phyloP scores from a whole-genome alignment of 2,797 vertebrate genomes.

The Urosaurus nigricauda region DNA sequence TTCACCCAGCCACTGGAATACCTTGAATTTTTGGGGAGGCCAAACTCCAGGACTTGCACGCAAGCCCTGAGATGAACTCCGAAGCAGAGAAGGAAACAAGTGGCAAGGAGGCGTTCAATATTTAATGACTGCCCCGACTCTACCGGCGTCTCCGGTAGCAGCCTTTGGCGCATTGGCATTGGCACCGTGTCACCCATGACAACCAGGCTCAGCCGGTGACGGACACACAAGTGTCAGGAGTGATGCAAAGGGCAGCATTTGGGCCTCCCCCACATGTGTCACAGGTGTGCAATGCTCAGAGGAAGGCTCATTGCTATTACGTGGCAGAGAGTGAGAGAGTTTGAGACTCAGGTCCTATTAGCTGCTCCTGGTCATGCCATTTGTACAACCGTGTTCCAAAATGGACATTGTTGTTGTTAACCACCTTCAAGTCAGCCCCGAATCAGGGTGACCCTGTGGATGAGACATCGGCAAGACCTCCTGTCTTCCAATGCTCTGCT shows the following conservation, averaged over 20 bases:
- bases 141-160: slow-evolving; percentile 39
- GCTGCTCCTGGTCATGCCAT: background rate
- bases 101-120: slow-evolving; percentile 40
- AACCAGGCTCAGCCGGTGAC: background rate
- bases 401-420: too few relatives aligned
- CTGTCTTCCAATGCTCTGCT: too few relatives aligned
- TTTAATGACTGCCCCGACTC: slow-evolving; percentile 50
- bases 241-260: background rate
- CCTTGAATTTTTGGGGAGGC: background rate
- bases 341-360: background rate
- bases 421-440: too few relatives aligned
- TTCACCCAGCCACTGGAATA: too few relatives aligned
- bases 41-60: background rate
- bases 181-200: background rate
- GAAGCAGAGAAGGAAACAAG: background rate
- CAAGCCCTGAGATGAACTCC: fast-evolving
- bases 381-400: background rate
- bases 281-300: background rate
- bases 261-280: background rate
- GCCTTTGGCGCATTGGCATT: too few relatives aligned
- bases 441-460: too few relatives aligned
- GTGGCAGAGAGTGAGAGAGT: too few relatives aligned
- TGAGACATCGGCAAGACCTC: too few relatives aligned
- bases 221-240: background rate
- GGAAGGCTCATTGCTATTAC: too few relatives aligned